These are phyloP conservation scores for Timandra comae DNA, from an alignment of 2,888 invertebrate species.

Conservation along the genomic window DNA sequence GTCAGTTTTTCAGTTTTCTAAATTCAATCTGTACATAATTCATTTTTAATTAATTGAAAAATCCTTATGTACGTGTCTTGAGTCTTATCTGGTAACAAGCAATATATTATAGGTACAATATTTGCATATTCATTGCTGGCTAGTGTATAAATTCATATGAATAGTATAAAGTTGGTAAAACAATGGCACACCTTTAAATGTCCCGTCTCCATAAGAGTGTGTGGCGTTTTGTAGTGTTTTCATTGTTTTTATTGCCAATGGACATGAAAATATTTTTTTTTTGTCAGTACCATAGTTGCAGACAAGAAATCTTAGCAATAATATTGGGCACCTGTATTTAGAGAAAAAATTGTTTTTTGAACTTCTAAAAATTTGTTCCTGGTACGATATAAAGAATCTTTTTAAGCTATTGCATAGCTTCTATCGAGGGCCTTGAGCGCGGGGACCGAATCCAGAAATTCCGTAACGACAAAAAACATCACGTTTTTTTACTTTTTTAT, in stretches of 20 bases:
- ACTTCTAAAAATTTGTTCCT: conserved; percentile 1
- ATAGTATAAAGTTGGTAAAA: conserved; percentile 4
- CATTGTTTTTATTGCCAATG: conserved; percentile 3
- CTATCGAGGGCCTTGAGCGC: too few species aligned
- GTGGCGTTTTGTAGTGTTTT: conserved; percentile 1
- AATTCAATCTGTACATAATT: neutral
- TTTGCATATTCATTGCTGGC: conserved; percentile 1
- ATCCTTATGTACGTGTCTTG: conserved; percentile 4
- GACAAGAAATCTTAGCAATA: conserved; percentile 5
- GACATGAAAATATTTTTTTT: conserved; percentile 5
- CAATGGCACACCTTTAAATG: conserved; percentile 2
- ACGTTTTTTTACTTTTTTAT: conserved; percentile 3
- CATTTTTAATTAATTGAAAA: conserved; percentile 4
- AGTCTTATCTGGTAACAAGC: conserved; percentile 5
- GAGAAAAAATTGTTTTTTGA: conserved; percentile 1
- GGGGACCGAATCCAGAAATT: too few species aligned
- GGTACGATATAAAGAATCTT: conserved; percentile 2
- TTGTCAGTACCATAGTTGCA: conserved; percentile 3
- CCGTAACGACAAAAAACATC: too few species aligned
- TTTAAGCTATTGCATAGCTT: too few species aligned
- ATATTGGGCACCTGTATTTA: conserved; percentile 5
- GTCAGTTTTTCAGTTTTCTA: conserved; percentile 2
- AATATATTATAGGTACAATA: conserved; percentile 4
- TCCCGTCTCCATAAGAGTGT: conserved; percentile 1
- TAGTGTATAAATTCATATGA: conserved; percentile 3